phyloP scores from a whole-genome alignment of 1,140 invertebrate genomes.

The Thrips palmi region DNA sequence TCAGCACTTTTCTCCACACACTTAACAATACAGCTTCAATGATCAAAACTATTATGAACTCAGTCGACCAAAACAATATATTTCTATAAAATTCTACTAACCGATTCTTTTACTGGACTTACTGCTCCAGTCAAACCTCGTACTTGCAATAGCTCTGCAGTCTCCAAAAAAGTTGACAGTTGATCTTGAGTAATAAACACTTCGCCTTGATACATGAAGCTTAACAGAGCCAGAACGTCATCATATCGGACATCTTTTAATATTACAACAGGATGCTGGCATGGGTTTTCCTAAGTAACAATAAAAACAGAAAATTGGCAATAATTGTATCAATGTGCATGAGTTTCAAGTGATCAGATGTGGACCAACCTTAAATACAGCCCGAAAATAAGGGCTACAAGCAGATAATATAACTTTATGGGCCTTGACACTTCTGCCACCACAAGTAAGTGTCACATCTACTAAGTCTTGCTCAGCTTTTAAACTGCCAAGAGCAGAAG shows the following conservation, averaged over 20 bases:
- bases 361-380: conserved; percentile 53
- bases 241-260: conserved; percentile 60
- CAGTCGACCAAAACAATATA: too few relatives aligned
- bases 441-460: conserved; percentile 66
- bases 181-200: conserved; percentile 81
- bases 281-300: conserved; percentile 69
- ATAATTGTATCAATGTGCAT: neutral
- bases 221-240: conserved; percentile 55
- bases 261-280: conserved; percentile 69
- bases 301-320: conserved; percentile 20
- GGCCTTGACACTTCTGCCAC: conserved; percentile 52
- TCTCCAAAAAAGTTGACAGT: conserved; percentile 66
- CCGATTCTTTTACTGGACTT: conserved; percentile 12
- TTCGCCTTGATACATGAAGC: conserved; percentile 77
- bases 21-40: conserved; percentile 10
- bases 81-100: too few relatives aligned
- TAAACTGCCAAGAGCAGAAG: conserved; percentile 57
- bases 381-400: conserved; percentile 64
- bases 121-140: conserved; percentile 58
- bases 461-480: conserved; percentile 63
- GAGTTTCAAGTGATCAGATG: neutral
- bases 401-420: conserved; percentile 64
- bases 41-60: too few relatives aligned
- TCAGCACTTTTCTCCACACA: neutral
- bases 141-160: conserved; percentile 72